Evolutionary conservation across 2,797 vertebrate species (phyloP), one percentile per base, ranked within the genome.

Genomic region (Gymnoscopelus microlampas): DNA sequence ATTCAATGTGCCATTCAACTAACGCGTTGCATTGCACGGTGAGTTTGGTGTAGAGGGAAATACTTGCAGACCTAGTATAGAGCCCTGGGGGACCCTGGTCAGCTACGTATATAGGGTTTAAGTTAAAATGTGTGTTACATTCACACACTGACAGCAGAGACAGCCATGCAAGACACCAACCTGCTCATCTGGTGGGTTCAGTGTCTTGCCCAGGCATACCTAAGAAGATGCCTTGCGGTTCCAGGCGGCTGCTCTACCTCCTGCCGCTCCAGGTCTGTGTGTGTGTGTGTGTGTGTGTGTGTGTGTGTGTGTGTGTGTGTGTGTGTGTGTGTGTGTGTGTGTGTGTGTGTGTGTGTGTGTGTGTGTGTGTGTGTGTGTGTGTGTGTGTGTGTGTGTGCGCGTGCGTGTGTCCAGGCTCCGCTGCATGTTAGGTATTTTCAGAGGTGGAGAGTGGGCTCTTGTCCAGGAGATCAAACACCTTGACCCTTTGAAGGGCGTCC

Each of bases 391-490:
- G 64, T 56, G 51, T 48, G 55, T n/a, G 19, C 47, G 39, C 14
- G 19, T 29, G 65, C 55, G 48, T 29, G 56, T 10, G 8, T 19
- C 58, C 39, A 64, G 29, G 56, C 47, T n/a, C 24, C 23, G 3
- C 47, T 68, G 65, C 23, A 47, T 2, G 1, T 53, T 29, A 12
- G 69, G 76, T 79, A 71, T 77, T 78, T 81, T 73, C 11, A 13
- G 53, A 71, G 66, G 69, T 66, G 80, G 63, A 71, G 68, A 55
- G 66, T 12, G 68, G 39, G 67, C 54, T 74, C 26, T 69, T 76
- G 81, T 85, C 83, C 74, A 75, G 23, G 19, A 78, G 77, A 87
- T 85, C 75, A 85, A 83, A 86, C 70, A 23, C 6, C 1, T 39
- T 47, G 54, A 63, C 32, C 50, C 60, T 75, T 26, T 70, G 63